phyloP scores from a whole-genome alignment of 2,888 invertebrate species.

The Callyntrura sp. region DNA sequence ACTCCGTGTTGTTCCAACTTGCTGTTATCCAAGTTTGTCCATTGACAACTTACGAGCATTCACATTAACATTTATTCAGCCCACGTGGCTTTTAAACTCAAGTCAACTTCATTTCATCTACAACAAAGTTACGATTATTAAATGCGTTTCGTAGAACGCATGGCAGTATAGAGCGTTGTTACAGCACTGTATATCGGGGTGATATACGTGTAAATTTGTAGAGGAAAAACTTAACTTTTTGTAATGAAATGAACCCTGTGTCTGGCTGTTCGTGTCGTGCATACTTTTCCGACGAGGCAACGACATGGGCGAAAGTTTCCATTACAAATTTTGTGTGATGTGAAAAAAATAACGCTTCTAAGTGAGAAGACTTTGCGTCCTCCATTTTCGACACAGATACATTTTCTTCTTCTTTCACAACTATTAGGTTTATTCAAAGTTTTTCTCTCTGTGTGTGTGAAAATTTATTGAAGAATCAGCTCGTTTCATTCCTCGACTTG shows the following conservation, averaged over 20 bases:
- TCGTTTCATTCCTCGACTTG: neutral
- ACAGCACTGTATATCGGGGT: too few species aligned
- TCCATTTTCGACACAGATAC: neutral
- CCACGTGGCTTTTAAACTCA: slow-evolving; percentile 60
- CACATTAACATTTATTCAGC: slow-evolving; percentile 43
- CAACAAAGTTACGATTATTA: too few species aligned
- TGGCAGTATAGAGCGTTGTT: too few species aligned
- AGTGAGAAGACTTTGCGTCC: neutral
- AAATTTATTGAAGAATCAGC: neutral
- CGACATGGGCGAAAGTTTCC: too few species aligned
- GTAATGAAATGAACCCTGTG: neutral
- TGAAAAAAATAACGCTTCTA: neutral
- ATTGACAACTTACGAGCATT: neutral
- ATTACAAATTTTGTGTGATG: too few species aligned
- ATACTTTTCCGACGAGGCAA: neutral
- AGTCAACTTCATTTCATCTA: too few species aligned
- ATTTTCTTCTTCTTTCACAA: neutral
- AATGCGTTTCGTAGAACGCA: too few species aligned
- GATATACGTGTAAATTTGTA: neutral
- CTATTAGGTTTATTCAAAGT: neutral
- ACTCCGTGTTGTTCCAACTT: neutral
- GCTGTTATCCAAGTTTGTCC: neutral
- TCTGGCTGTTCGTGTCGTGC: neutral
- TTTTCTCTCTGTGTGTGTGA: neutral
- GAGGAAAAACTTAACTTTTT: neutral